Percentiles rank a stretch among this genome's conserved stretches.
Conservation (phyloP, 2,888 invertebrate genomes). For the Laothoe populi region DNA sequence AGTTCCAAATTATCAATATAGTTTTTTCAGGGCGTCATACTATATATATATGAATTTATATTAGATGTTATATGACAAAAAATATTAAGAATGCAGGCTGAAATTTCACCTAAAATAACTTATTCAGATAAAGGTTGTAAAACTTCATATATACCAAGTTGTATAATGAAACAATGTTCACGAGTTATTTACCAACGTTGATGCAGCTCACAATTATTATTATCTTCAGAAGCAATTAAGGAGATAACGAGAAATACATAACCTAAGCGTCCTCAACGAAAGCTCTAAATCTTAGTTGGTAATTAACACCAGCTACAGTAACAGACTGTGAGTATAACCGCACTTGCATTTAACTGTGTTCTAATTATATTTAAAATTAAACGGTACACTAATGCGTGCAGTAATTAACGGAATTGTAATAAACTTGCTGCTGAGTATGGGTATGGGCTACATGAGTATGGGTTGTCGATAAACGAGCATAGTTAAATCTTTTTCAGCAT, state of each 20-base stretch:
- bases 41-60: no score
- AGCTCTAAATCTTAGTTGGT: conserved; percentile 53
- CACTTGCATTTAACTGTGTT: not conserved
- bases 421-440: not conserved
- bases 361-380: conserved; percentile 11
- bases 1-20: not conserved
- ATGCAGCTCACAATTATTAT: conserved; percentile 21
- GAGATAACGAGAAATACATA: conserved; percentile 54
- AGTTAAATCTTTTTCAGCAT: no score
- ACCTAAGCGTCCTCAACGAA: conserved; percentile 41
- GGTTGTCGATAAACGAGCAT: no score
- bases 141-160: not conserved
- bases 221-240: conserved; percentile 38
- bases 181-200: not conserved
- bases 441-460: no score
- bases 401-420: not conserved
- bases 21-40: no score
- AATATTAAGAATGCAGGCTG: no score
- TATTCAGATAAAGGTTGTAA: not conserved
- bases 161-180: not conserved
- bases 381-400: not conserved
- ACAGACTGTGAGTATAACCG: conserved; percentile 35
- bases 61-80: no score
- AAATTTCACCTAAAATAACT: no score
- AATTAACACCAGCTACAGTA: conserved; percentile 52